A percentile compares a stretch with the other conserved stretches of the same genome.
Evolutionary conservation across 2,888 invertebrate genomes (phyloP).

Genomic region (Catotricha subobsoleta): DNA sequence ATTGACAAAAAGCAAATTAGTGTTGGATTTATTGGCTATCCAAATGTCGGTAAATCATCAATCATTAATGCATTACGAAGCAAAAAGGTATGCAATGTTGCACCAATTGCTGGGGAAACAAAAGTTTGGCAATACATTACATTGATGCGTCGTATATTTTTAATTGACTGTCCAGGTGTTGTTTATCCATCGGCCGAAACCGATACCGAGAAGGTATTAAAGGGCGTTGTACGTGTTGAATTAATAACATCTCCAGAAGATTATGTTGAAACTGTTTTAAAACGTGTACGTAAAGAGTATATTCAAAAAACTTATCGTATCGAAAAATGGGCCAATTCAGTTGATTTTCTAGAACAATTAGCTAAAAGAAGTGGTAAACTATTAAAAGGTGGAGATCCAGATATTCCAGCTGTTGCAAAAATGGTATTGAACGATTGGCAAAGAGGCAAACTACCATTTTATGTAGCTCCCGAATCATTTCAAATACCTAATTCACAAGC

Average conservation of each 20-base stretch:
- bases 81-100: constrained; percentile 97
- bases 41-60: constrained; percentile 97
- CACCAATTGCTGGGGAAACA: constrained; percentile 94
- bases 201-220: constrained; percentile 85
- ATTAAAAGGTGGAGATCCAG: constrained; percentile 93
- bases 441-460: constrained; percentile 90
- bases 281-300: constrained; percentile 77
- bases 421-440: constrained; percentile 99
- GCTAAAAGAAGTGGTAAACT: constrained; percentile 77
- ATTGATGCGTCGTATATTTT: constrained; percentile 86
- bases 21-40: constrained; percentile 97
- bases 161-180: constrained; percentile 98
- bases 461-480: constrained; percentile 70
- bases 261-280: constrained; percentile 72
- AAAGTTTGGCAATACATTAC: constrained; percentile 99
- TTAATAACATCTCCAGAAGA: constrained; percentile 86
- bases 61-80: constrained; percentile 90
- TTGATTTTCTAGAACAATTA: constrained; percentile 82
- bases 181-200: constrained; percentile 95
- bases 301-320: constrained; percentile 80
- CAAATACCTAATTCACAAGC: constrained; percentile 35
- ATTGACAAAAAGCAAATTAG: constrained; percentile 96
- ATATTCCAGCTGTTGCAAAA: constrained; percentile 68
- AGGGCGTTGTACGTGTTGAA: constrained; percentile 95
- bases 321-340: constrained; percentile 56